Percentiles rank a stretch among this genome's conserved stretches.
Evolutionary conservation across 2,797 vertebrate genomes (phyloP).

Genomic region (Pachyuromys duprasi): DNA sequence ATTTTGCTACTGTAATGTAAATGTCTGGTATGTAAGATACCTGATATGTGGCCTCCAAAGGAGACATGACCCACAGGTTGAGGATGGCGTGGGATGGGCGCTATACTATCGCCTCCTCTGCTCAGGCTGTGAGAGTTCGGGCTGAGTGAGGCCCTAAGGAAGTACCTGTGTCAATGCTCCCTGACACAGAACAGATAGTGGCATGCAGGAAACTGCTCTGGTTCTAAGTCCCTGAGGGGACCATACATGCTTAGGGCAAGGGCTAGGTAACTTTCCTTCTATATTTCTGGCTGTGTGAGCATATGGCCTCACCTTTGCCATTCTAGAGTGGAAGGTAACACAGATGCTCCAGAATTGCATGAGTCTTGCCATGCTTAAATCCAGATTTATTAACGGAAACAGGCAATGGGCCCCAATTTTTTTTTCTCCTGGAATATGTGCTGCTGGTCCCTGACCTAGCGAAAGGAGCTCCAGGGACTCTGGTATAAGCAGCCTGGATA

Average conservation of each 20-base stretch:
- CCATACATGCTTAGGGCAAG: background rate
- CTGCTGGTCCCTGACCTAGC: background rate
- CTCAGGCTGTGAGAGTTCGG: background rate
- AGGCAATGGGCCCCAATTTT: background rate
- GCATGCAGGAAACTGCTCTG: background rate
- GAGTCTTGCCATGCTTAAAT: background rate
- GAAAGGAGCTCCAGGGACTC: background rate
- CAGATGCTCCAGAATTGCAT: background rate
- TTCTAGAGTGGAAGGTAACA: background rate
- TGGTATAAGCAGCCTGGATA: background rate
- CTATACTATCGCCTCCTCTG: background rate
- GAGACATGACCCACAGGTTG: background rate
- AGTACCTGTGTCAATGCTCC: background rate
- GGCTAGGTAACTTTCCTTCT: background rate
- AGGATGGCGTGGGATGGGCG: background rate
- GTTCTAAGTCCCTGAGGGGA: background rate
- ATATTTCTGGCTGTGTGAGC: background rate
- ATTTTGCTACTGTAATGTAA: background rate
- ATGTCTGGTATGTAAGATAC: background rate
- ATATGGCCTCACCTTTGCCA: background rate
- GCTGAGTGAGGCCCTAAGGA: background rate
- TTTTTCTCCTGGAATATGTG: background rate
- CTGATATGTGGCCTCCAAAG: background rate
- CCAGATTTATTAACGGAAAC: constrained; percentile 2
- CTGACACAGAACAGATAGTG: background rate